These are phyloP conservation scores for Pica pica DNA, from an alignment of 2,113 vertebrate genomes.

Conservation along the genomic window DNA sequence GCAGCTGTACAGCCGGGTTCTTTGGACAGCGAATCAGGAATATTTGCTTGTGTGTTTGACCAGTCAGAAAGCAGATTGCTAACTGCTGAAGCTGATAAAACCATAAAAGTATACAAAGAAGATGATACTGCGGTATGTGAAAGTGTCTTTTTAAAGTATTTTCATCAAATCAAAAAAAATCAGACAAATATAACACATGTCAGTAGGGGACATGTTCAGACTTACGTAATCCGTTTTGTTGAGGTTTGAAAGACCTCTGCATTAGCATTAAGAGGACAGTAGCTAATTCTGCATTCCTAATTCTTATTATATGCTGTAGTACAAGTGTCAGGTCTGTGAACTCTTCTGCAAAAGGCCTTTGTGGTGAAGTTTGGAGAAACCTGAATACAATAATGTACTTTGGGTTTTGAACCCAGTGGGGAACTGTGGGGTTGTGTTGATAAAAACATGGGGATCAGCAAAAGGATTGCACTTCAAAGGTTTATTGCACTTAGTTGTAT, in stretches of 20 bases:
- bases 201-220: background rate
- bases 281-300: background rate
- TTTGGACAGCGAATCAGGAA: conserved; percentile 97
- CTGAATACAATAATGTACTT: background rate
- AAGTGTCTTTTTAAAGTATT: background rate
- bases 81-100: conserved; percentile 97
- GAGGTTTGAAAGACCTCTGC: background rate
- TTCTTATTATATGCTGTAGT: background rate
- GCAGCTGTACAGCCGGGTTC: conserved; percentile 96
- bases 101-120: conserved; percentile 96
- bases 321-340: background rate
- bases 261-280: background rate
- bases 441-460: background rate
- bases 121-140: conserved; percentile 89
- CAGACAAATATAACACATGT: background rate
- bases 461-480: background rate
- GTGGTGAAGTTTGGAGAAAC: background rate
- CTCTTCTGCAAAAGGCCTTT: background rate
- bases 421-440: background rate
- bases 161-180: background rate
- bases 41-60: conserved; percentile 95
- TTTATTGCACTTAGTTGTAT: background rate
- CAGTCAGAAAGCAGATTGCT: conserved; percentile 90
- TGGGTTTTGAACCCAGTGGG: background rate
- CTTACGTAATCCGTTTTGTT: background rate